Evolutionary conservation across 2,888 invertebrate species (phyloP).

Genomic region (Crossocerus cetratus): DNA sequence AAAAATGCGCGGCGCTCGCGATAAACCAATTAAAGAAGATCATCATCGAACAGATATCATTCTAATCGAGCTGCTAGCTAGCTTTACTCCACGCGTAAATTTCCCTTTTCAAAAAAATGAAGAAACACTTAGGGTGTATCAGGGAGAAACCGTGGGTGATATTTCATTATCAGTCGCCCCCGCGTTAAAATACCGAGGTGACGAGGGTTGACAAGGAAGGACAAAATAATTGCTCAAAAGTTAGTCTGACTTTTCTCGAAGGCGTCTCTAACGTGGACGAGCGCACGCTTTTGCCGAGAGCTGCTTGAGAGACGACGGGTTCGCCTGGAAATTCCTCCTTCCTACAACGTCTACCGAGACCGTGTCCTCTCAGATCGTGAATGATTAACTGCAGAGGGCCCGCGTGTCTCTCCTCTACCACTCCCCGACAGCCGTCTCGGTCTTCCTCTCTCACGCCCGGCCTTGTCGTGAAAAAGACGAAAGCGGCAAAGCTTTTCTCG

Average conservation of each 20-base stretch:
- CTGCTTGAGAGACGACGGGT: too few species aligned
- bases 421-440: too few species aligned
- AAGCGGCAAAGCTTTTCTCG: conserved; percentile 17
- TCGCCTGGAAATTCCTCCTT: neutral
- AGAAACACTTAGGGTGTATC: too few species aligned
- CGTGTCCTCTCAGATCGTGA: neutral
- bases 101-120: too few species aligned
- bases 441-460: too few species aligned
- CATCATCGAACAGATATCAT: neutral
- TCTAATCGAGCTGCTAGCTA: too few species aligned
- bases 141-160: too few species aligned
- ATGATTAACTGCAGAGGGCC: neutral
- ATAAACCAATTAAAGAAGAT: too few species aligned
- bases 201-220: neutral
- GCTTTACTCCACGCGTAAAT: too few species aligned
- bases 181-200: neutral
- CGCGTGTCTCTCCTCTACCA: neutral
- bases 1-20: conserved; percentile 15
- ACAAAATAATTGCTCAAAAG: conserved; percentile 1
- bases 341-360: neutral
- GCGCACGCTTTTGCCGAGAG: too few species aligned
- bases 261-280: too few species aligned
- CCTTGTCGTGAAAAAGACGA: neutral
- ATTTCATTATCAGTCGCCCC: too few species aligned
- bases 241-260: neutral